Evolutionary conservation across 2,113 vertebrate species (phyloP).

Genomic region (Syngnathus typhle): DNA sequence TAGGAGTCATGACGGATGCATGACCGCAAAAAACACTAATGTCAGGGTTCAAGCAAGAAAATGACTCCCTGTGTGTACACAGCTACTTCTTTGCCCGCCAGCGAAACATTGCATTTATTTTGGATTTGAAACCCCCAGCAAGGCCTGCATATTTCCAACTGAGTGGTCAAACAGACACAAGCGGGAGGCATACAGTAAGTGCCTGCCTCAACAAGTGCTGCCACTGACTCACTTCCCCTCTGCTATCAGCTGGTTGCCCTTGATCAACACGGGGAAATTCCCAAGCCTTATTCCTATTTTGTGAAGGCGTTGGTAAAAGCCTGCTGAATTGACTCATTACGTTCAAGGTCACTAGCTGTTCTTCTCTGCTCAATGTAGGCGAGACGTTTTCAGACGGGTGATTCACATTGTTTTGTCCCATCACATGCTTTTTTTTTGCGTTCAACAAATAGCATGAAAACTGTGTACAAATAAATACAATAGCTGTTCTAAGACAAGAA

Average conservation of each 20-base stretch:
- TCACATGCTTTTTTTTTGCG: background rate
- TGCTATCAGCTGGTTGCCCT: constrained; percentile 54
- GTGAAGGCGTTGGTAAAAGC: constrained; percentile 21
- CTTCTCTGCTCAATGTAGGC: background rate
- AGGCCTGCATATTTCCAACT: background rate
- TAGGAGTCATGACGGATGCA: constrained; percentile 28
- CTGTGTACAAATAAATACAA: background rate
- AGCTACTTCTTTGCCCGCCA: constrained; percentile 12
- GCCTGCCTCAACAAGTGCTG: constrained; percentile 55
- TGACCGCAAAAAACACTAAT: constrained; percentile 15
- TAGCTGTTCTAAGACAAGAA: background rate
- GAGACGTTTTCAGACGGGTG: background rate
- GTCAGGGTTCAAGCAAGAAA: constrained; percentile 26
- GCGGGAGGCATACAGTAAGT: constrained; percentile 24
- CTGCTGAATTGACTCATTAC: constrained; percentile 12
- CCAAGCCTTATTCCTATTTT: constrained; percentile 24
- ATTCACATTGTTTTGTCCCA: background rate
- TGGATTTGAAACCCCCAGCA: constrained; percentile 24
- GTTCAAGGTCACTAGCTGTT: background rate
- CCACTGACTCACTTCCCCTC: constrained; percentile 60
- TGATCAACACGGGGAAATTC: constrained; percentile 54
- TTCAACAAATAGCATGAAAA: background rate
- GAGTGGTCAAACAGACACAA: constrained; percentile 29
- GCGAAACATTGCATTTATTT: constrained; percentile 28
- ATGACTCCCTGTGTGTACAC: constrained; percentile 9